phyloP scores from a whole-genome alignment of 2,797 vertebrate species.

The Pampus argenteus region DNA sequence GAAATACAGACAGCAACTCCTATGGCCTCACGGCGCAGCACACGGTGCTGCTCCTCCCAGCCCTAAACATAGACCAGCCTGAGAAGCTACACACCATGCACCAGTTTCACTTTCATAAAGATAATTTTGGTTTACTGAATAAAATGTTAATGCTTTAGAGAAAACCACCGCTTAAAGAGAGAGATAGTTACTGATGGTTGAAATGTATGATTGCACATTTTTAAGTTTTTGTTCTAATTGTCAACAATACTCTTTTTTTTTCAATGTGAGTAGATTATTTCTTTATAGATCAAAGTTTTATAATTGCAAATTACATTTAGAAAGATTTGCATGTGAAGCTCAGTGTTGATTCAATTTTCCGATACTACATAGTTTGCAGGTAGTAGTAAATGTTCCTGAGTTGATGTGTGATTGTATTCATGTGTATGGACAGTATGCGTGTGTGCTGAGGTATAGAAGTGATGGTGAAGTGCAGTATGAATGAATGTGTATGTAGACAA shows the following conservation, averaged over 20 bases:
- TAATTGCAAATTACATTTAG: background rate
- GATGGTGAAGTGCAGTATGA: background rate
- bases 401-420: background rate
- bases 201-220: background rate
- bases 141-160: background rate
- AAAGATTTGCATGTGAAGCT: background rate
- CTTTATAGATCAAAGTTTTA: background rate
- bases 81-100: background rate
- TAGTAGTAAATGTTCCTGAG: background rate
- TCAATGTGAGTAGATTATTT: background rate
- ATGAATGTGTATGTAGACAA: conserved; percentile 11
- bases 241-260: background rate
- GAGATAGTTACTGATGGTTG: background rate
- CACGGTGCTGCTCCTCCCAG: conserved; percentile 36
- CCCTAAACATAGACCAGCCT: conserved; percentile 30
- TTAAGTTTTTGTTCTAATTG: background rate
- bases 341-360: background rate
- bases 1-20: conserved; percentile 77
- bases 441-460: background rate
- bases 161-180: background rate
- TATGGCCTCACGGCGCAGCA: conserved; percentile 59
- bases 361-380: background rate
- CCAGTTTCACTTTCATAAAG: conserved; percentile 3
- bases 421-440: background rate
- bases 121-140: background rate